Evolutionary conservation across 1,140 invertebrate species (phyloP).

Genomic region (Drosophila bocki): DNA sequence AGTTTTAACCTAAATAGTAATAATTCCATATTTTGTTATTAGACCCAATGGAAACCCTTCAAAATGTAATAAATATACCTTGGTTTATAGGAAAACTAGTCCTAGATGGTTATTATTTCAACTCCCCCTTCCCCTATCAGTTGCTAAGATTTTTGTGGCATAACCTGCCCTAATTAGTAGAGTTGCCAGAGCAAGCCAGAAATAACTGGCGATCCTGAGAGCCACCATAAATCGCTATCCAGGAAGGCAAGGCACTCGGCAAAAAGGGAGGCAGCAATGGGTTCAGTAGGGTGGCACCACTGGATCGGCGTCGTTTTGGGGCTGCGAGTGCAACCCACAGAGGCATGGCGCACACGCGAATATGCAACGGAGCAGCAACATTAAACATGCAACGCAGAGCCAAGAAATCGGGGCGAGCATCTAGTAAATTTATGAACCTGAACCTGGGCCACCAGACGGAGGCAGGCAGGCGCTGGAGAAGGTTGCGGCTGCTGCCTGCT

Average conservation of each 20-base stretch:
- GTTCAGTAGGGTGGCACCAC: constrained; percentile 34
- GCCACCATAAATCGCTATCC: constrained; percentile 14
- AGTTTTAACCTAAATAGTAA: neutral
- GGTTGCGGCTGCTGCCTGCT: constrained; percentile 18
- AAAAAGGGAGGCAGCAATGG: constrained; percentile 26
- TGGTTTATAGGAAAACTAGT: neutral
- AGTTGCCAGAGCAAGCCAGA: neutral
- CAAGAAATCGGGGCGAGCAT: constrained; percentile 69
- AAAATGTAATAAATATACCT: too few species aligned
- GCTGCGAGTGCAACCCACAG: constrained; percentile 35
- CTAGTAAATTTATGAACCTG: constrained; percentile 82
- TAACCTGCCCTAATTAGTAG: constrained; percentile 7
- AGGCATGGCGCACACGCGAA: constrained; percentile 80
- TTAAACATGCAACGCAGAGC: constrained; percentile 76
- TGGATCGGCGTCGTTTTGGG: constrained; percentile 2
- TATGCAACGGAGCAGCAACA: constrained; percentile 79
- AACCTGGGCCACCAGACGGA: constrained; percentile 64
- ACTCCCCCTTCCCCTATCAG: neutral
- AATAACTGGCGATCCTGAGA: constrained; percentile 18
- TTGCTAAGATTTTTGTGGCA: neutral
- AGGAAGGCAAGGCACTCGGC: constrained; percentile 16
- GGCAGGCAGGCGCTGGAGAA: constrained; percentile 7
- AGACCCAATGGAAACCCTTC: neutral
- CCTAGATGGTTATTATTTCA: neutral
- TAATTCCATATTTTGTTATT: neutral